A percentile compares a stretch with the other conserved stretches of the same genome.
Evolutionary conservation across 1,140 invertebrate genomes (phyloP).

Genomic region (Drosophila persimilis): DNA sequence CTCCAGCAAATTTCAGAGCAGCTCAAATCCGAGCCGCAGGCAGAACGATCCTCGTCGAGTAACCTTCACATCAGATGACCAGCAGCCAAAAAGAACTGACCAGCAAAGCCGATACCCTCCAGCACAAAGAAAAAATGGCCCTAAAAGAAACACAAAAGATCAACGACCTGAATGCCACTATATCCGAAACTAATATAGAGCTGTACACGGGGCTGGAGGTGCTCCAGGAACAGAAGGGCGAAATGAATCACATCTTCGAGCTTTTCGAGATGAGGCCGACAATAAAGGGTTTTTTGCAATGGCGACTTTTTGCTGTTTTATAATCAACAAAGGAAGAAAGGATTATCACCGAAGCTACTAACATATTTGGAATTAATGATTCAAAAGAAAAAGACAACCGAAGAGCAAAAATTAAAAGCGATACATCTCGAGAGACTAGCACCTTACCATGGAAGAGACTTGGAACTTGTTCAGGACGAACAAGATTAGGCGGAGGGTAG

Average conservation of each 20-base stretch:
- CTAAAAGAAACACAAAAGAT: constrained; percentile 70
- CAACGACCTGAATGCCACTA: constrained; percentile 33
- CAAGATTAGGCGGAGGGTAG: too few species aligned
- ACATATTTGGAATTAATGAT: too few species aligned
- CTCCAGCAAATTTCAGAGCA: constrained; percentile 23
- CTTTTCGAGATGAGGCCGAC: constrained; percentile 77
- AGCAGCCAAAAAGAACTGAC: constrained; percentile 50
- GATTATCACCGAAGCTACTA: too few species aligned
- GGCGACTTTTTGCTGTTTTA: too few species aligned
- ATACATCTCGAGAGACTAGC: too few species aligned
- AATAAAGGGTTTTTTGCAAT: not conserved
- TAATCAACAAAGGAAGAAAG: too few species aligned
- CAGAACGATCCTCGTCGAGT: constrained; percentile 18
- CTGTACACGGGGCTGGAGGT: constrained; percentile 64
- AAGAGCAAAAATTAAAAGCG: too few species aligned
- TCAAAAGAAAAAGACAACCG: too few species aligned
- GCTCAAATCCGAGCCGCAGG: constrained; percentile 57
- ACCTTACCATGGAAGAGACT: too few species aligned
- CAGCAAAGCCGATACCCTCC: constrained; percentile 47
- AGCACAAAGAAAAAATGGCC: constrained; percentile 63
- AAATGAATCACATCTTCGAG: constrained; percentile 79
- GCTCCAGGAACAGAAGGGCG: constrained; percentile 71
- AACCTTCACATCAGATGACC: constrained; percentile 55
- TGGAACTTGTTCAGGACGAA: too few species aligned
- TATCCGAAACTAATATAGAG: constrained; percentile 58